Evolutionary conservation across 2,888 invertebrate genomes (phyloP).

Genomic region (Pycnomerus fuliginosus): DNA sequence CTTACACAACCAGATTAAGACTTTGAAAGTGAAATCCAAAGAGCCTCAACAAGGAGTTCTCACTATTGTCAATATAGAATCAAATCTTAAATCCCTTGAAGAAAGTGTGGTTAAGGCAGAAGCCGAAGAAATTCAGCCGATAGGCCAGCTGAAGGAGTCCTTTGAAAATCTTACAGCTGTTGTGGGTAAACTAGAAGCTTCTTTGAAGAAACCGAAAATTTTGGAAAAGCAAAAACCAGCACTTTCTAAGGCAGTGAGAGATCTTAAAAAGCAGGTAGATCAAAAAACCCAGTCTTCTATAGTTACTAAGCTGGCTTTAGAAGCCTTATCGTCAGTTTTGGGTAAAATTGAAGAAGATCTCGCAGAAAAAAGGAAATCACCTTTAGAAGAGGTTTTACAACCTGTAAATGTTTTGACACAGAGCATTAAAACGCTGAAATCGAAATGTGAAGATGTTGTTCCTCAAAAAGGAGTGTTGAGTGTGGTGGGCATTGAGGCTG

Average conservation of each 20-base stretch:
- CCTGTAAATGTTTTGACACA: background rate
- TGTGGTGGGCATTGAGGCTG: background rate
- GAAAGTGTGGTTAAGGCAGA: conserved; percentile 2
- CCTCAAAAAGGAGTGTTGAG: background rate
- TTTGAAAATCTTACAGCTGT: conserved; percentile 2
- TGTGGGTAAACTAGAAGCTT: background rate
- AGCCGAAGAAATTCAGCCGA: conserved; percentile 1
- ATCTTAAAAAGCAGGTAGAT: too few species aligned
- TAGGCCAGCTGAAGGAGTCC: conserved; percentile 6
- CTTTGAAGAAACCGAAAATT: background rate
- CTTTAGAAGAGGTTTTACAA: too few species aligned
- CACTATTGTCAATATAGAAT: conserved; percentile 6
- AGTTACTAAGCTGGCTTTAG: too few species aligned
- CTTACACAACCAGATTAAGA: conserved; percentile 3
- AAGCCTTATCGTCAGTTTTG: too few species aligned
- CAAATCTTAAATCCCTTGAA: background rate
- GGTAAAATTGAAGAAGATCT: too few species aligned
- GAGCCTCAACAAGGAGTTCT: conserved; percentile 8
- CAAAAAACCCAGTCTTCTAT: too few species aligned
- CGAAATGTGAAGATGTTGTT: background rate
- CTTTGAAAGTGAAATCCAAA: background rate
- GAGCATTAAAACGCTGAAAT: background rate
- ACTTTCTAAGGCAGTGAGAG: too few species aligned
- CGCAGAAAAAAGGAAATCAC: too few species aligned
- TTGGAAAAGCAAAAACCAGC: background rate